Conservation (phyloP, 2,113 vertebrate genomes). For the Chrysemys picta region DNA sequence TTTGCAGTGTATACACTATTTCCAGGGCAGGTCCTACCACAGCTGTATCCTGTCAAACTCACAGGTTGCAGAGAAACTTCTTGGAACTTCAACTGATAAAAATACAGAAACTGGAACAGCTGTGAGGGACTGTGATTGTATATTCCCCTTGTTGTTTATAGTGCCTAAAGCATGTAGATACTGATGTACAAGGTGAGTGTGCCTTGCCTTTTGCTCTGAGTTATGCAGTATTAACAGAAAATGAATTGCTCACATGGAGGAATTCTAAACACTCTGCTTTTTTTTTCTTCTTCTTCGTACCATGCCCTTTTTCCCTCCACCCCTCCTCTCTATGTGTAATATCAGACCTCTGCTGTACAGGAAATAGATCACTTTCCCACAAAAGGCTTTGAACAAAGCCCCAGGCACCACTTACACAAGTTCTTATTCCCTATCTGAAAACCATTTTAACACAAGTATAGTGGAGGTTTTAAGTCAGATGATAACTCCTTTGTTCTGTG, state of each 20-base stretch:
- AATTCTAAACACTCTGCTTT: neutral
- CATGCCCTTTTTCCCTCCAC: neutral
- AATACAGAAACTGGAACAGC: neutral
- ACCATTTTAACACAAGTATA: neutral
- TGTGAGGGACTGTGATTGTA: neutral
- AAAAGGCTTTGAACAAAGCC: constrained; percentile 22
- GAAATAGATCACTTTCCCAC: neutral
- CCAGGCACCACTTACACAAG: neutral
- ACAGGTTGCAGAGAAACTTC: constrained; percentile 11
- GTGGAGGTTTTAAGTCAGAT: neutral
- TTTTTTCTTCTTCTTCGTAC: neutral
- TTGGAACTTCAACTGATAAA: neutral
- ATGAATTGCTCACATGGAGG: constrained; percentile 37
- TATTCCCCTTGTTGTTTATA: constrained; percentile 41
- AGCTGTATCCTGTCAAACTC: neutral
- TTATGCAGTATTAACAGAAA: constrained; percentile 65
- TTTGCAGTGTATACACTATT: neutral
- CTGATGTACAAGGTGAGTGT: constrained; percentile 16
- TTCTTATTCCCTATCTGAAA: neutral
- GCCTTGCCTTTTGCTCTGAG: constrained; percentile 71
- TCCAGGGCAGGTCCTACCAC: neutral
- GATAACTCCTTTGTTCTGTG: neutral
- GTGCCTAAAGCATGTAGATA: constrained; percentile 64
- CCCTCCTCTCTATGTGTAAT: neutral
- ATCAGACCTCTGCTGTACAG: neutral